These are phyloP conservation scores for Brachionus asplanchnoidis DNA, from an alignment of 1,140 invertebrate species.

Conservation along the genomic window DNA sequence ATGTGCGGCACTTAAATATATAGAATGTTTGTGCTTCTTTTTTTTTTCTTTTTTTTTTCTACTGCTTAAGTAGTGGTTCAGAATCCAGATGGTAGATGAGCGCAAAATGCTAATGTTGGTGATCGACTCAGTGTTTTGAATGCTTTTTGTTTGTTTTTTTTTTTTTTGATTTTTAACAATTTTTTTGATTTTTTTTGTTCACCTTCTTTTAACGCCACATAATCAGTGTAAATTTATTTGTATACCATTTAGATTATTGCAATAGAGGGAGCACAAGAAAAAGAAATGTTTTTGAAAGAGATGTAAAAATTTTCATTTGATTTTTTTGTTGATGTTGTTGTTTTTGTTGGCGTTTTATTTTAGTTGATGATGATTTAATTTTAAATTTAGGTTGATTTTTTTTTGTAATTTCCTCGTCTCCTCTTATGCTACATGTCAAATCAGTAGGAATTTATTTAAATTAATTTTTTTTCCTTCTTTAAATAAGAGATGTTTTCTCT, in stretches of 20 bases:
- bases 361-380: conserved; percentile 2
- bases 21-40: background rate
- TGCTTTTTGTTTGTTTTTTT: background rate
- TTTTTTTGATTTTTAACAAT: background rate
- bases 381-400: background rate
- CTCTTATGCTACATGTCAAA: background rate
- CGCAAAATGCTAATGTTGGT: background rate
- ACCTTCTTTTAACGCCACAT: background rate
- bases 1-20: background rate
- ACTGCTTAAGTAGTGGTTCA: background rate
- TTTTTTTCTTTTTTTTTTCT: background rate
- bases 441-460: background rate
- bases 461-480: background rate
- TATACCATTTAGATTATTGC: background rate
- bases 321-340: background rate
- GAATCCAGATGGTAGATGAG: background rate
- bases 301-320: background rate
- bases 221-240: background rate
- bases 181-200: background rate
- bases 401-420: background rate
- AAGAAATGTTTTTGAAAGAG: background rate
- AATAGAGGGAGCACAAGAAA: no score
- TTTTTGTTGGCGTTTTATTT: background rate
- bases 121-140: background rate
- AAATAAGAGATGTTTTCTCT: background rate